Base-by-base conservation (phyloP, 2,888 invertebrate species). In the Parthenolecanium corni region DNA sequence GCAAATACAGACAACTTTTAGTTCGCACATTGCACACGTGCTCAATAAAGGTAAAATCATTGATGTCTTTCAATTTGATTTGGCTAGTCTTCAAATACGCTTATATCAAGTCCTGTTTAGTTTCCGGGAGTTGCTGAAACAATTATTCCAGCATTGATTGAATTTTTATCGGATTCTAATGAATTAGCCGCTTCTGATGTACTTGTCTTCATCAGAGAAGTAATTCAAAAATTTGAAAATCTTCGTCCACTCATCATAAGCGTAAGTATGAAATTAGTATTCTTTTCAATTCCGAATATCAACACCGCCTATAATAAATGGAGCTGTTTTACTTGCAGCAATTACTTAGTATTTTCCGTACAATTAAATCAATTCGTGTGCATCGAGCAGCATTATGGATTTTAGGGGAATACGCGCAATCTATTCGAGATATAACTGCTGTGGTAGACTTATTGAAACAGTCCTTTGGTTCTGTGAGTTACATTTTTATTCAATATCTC, bases 361-460 rank as follows among this genome's bases (percentile, higher is more conserved):
- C 84, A 65, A 91, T 98, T 69, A 86, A 88, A 69, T 88, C 89
- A n/a, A 86, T 89, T 3, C 89, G 88, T 77, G 87, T 94, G 25
- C 90, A 93, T 69, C 84, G 96, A 65, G 88, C 93, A 1, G 92
- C 96, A 1, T 78, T 98, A 62, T 99, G 98, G 98, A 90, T 99
- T 71, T 78, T 96, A 65, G 97, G 97, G 4, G 96, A 98, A 75
- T 99, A 94, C 74, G 90, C 94, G 1, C 85, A 85, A 64, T 80
- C 82, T 0, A 77, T 81, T 24, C 80, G 81, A 20, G 87, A 92
- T 67, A 90, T 94, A 42, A 78, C 82, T 66, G 82, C 83, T 65
- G 89, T 94, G 2, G 82, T 95, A 71, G 81, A 80, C 52, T 84
- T 84, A 67, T 80, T 96, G 36, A 80, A 83, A 67, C 79, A 81